Evolutionary conservation across 2,888 invertebrate genomes (phyloP).

Genomic region (Ischnura elegans): DNA sequence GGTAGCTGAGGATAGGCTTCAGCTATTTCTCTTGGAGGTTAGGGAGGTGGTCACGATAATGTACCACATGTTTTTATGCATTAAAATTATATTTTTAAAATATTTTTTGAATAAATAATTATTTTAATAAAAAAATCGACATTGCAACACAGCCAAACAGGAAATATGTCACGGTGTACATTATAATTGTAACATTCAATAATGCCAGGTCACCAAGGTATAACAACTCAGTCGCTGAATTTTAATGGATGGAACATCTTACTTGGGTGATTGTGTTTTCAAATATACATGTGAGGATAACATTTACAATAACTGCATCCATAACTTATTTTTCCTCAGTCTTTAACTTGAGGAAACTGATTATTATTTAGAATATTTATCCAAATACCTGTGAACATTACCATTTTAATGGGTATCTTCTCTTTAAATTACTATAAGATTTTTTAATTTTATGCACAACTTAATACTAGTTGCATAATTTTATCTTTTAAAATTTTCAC

Average conservation of each 20-base stretch:
- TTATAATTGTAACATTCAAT: not conserved
- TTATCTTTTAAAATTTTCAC: too few species aligned
- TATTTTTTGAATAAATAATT: not conserved
- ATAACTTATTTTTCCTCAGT: not conserved
- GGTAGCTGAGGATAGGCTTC: too few species aligned
- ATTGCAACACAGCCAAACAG: not conserved
- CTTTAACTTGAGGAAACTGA: not conserved
- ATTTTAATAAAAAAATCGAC: constrained; percentile 29
- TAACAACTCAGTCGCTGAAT: constrained; percentile 20
- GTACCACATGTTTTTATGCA: not conserved
- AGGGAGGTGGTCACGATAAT: not conserved
- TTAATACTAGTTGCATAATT: not conserved
- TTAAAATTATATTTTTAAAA: not conserved
- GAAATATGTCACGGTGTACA: not conserved
- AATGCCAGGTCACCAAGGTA: not conserved
- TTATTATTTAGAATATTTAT: constrained; percentile 11
- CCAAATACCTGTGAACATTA: not conserved
- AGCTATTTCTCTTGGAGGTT: too few species aligned
- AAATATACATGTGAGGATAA: not conserved
- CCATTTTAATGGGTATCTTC: not conserved
- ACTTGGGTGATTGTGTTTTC: not conserved
- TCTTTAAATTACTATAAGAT: not conserved
- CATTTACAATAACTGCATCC: not conserved
- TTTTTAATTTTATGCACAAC: too few species aligned
- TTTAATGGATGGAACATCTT: constrained; percentile 10